These are phyloP conservation scores for Montifringilla adamsi DNA, from an alignment of 2,113 vertebrate genomes.

Conservation along the genomic window DNA sequence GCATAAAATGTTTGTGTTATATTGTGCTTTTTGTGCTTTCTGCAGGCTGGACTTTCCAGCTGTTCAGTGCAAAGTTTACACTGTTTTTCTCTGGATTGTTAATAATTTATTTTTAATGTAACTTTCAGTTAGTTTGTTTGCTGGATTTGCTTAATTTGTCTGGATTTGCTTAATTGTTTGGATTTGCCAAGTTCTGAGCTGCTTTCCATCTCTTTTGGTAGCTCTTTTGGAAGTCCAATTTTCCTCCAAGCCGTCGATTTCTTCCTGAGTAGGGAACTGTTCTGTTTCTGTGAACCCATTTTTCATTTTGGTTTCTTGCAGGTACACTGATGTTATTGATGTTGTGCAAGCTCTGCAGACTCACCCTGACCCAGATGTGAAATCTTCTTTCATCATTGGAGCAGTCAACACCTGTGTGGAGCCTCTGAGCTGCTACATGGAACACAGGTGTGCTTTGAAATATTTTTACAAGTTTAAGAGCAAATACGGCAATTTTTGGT, in stretches of 20 bases:
- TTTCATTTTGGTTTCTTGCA: conserved; percentile 25
- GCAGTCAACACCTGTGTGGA: conserved; percentile 87
- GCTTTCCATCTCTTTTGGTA: not conserved
- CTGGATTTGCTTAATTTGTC: not conserved
- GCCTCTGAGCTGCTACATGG: conserved; percentile 88
- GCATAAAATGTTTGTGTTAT: not conserved
- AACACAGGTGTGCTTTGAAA: conserved; percentile 81
- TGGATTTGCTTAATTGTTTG: not conserved
- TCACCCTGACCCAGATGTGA: conserved; percentile 86
- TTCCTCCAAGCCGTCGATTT: not conserved
- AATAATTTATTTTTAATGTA: not conserved
- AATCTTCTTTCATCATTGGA: conserved; percentile 80
- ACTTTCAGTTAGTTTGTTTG: not conserved
- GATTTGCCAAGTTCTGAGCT: not conserved
- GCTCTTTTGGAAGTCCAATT: not conserved
- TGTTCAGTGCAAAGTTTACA: not conserved
- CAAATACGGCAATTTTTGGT: not conserved
- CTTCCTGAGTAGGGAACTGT: not conserved
- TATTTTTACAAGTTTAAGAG: not conserved
- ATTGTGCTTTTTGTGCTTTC: not conserved
- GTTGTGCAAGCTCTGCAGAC: conserved; percentile 88
- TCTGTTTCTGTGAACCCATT: not conserved
- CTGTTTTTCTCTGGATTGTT: not conserved
- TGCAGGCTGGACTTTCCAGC: not conserved
- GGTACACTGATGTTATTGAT: conserved; percentile 90